Evolutionary conservation across 2,888 invertebrate species (phyloP).

Genomic region (Adineta ricciae): DNA sequence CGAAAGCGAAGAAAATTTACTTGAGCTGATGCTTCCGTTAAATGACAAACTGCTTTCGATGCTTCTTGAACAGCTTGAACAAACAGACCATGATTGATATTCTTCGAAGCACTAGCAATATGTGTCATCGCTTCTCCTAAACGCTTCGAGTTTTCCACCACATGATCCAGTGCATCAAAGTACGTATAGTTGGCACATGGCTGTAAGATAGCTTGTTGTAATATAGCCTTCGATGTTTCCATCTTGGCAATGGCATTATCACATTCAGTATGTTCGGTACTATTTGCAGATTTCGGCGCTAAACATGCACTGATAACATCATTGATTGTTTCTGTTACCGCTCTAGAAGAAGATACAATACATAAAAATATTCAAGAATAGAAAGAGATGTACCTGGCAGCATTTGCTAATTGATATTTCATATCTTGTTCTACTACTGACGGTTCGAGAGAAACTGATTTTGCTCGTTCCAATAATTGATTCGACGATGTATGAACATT

Average conservation of each 20-base stretch:
- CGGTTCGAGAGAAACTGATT: neutral
- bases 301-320: constrained; percentile 69
- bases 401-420: constrained; percentile 62
- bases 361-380: constrained; percentile 37
- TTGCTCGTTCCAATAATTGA: too few relatives aligned
- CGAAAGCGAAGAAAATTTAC: constrained; percentile 36
- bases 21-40: constrained; percentile 85
- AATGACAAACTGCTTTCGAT: constrained; percentile 66
- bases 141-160: constrained; percentile 3
- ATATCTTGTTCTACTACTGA: neutral
- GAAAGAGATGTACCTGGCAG: constrained; percentile 59
- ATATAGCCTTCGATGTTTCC: constrained; percentile 53
- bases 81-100: constrained; percentile 22
- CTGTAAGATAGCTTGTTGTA: neutral
- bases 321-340: constrained; percentile 81
- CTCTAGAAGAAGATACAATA: neutral
- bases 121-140: constrained; percentile 29
- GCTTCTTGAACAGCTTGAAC: constrained; percentile 40
- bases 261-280: constrained; percentile 70
- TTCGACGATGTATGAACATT: constrained; percentile 11
- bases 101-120: constrained; percentile 28
- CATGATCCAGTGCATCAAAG: constrained; percentile 2
- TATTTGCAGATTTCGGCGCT: neutral
- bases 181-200: neutral
- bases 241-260: constrained; percentile 86